Conservation (phyloP, 2,888 invertebrate species). For the Melitaea athalia region DNA sequence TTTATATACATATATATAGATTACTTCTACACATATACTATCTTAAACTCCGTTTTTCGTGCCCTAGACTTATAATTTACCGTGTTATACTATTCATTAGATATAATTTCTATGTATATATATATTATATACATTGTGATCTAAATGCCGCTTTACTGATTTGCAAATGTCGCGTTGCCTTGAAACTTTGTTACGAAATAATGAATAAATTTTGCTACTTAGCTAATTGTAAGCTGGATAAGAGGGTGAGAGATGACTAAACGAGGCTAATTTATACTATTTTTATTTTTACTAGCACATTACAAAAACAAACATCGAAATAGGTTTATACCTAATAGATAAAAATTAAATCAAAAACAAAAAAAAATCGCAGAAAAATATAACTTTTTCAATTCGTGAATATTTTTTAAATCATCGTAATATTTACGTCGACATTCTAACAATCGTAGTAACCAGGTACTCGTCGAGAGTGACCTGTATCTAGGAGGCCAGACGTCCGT, state of each 20-base stretch:
- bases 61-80: background rate
- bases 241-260: too few relatives aligned
- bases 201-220: background rate
- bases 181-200: constrained; percentile 30
- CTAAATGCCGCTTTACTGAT: constrained; percentile 31
- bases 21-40: background rate
- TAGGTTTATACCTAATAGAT: background rate
- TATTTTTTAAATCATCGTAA: background rate
- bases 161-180: constrained; percentile 29
- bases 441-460: constrained; percentile 15
- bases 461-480: constrained; percentile 46
- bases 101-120: background rate
- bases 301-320: background rate
- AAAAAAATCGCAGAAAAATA: background rate
- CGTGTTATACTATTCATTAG: background rate
- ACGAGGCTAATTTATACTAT: too few relatives aligned
- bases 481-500: constrained; percentile 63
- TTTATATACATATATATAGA: too few relatives aligned
- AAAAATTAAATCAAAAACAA: background rate
- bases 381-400: background rate
- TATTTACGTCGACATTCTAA: constrained; percentile 8
- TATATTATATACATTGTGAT: constrained; percentile 9
- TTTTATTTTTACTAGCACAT: background rate
- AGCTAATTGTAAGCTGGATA: too few relatives aligned
- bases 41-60: too few relatives aligned